phyloP scores from a whole-genome alignment of 2,888 invertebrate genomes.

The Tetragonula carbonaria region DNA sequence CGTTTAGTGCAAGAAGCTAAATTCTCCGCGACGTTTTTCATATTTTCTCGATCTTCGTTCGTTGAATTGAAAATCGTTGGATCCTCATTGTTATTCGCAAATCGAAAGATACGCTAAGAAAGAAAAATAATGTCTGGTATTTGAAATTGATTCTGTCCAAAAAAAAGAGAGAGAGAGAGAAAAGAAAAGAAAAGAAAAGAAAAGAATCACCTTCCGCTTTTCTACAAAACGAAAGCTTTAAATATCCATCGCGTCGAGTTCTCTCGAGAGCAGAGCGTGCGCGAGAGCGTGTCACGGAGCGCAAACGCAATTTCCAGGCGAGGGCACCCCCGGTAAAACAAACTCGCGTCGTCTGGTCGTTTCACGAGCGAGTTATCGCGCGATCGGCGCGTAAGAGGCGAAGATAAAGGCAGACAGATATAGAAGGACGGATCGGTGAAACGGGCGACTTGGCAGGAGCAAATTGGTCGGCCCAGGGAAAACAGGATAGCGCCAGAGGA shows the following conservation, averaged over 20 bases:
- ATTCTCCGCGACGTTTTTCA: no score
- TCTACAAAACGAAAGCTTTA: no score
- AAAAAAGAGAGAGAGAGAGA: no score
- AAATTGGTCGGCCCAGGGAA: slow-evolving; percentile 69
- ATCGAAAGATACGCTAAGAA: no score
- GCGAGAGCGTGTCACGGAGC: slow-evolving; percentile 1
- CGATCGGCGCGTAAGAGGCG: slow-evolving; percentile 67
- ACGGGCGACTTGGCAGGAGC: slow-evolving; percentile 17
- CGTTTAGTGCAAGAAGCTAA: no score
- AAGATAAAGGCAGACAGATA: slow-evolving; percentile 61
- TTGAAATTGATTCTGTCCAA: no score
- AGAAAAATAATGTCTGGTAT: no score
- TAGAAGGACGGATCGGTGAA: background rate
- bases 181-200: no score
- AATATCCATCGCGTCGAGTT: background rate
- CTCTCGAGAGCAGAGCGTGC: background rate
- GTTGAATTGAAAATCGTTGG: no score
- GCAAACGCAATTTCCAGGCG: slow-evolving; percentile 54
- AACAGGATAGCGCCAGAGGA: slow-evolving; percentile 72
- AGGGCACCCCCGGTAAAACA: slow-evolving; percentile 44
- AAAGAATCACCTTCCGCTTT: no score
- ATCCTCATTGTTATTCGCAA: no score
- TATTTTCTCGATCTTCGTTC: no score
- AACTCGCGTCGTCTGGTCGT: slow-evolving; percentile 60
- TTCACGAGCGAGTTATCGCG: slow-evolving; percentile 69